phyloP scores from a whole-genome alignment of 2,888 invertebrate species.

The Timema cristinae region DNA sequence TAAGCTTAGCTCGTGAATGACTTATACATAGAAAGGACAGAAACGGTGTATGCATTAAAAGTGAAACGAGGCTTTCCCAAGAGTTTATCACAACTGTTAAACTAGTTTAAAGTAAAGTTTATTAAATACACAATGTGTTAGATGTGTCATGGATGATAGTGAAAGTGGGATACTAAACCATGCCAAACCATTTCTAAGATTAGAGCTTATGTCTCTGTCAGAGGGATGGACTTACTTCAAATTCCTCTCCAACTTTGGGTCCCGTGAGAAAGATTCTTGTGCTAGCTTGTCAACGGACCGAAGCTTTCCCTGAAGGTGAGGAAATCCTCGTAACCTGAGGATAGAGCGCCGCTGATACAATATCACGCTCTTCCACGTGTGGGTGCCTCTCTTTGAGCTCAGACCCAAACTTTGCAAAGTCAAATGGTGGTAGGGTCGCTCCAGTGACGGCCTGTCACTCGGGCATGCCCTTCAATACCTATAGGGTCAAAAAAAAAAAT shows the following conservation, averaged over 20 bases:
- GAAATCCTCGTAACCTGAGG: conserved; percentile 91
- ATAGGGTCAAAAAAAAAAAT: conserved; percentile 27
- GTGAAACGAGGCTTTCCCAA: too few species aligned
- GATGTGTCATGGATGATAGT: too few species aligned
- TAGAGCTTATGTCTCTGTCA: too few species aligned
- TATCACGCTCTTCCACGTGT: conserved; percentile 71
- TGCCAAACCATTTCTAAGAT: too few species aligned
- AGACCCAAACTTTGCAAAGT: conserved; percentile 75
- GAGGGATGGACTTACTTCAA: conserved; percentile 46
- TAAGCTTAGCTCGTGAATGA: too few species aligned
- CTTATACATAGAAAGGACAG: too few species aligned
- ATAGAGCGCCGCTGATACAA: conserved; percentile 95
- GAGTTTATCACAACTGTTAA: too few species aligned
- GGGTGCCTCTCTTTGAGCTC: conserved; percentile 76
- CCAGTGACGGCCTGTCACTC: conserved; percentile 93
- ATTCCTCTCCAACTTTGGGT: conserved; percentile 73
- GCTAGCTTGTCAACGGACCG: conserved; percentile 90
- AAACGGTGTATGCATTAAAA: too few species aligned
- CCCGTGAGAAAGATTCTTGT: conserved; percentile 94
- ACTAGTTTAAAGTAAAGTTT: too few species aligned
- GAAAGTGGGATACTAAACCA: too few species aligned
- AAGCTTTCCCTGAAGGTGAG: conserved; percentile 79
- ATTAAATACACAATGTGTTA: too few species aligned
- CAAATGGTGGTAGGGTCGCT: conserved; percentile 70
- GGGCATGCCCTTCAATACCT: conserved; percentile 79